Conservation (phyloP, 2,113 vertebrate species). For the Gnathonemus echidnorhynchus region DNA sequence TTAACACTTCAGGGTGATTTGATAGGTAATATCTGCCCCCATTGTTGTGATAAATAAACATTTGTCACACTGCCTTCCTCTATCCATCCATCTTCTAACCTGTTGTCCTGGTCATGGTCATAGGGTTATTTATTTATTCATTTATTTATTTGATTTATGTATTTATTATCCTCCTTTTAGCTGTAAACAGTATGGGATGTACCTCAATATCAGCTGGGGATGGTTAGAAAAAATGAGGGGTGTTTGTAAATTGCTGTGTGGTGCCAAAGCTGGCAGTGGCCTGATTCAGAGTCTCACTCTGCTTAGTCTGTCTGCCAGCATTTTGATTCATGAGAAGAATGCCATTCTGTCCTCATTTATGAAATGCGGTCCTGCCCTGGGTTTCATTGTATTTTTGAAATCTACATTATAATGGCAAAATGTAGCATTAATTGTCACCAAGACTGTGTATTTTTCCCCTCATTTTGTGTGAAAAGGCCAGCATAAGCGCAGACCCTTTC, state of each 20-base stretch:
- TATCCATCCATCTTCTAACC: not conserved
- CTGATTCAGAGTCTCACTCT: not conserved
- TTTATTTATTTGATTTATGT: not conserved
- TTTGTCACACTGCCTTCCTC: not conserved
- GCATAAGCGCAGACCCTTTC: not conserved
- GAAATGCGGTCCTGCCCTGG: not conserved
- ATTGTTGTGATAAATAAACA: not conserved
- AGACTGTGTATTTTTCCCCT: not conserved
- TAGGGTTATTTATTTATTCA: not conserved
- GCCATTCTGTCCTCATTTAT: not conserved
- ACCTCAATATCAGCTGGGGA: not conserved
- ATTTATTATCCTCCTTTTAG: not conserved
- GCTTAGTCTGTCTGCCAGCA: not conserved
- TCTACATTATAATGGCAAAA: not conserved
- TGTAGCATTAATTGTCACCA: not conserved
- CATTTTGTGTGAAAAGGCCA: not conserved
- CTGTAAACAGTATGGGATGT: not conserved
- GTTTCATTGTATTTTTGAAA: constrained; percentile 1
- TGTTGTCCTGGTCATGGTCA: not conserved
- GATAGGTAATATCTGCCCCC: not conserved
- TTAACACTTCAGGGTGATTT: constrained; percentile 3
- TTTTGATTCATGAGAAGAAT: not conserved
- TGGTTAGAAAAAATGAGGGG: not conserved
- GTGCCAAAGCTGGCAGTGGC: not conserved
- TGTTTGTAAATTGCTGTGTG: not conserved